phyloP scores from a whole-genome alignment of 2,888 invertebrate genomes.

The Perdita meconis region DNA sequence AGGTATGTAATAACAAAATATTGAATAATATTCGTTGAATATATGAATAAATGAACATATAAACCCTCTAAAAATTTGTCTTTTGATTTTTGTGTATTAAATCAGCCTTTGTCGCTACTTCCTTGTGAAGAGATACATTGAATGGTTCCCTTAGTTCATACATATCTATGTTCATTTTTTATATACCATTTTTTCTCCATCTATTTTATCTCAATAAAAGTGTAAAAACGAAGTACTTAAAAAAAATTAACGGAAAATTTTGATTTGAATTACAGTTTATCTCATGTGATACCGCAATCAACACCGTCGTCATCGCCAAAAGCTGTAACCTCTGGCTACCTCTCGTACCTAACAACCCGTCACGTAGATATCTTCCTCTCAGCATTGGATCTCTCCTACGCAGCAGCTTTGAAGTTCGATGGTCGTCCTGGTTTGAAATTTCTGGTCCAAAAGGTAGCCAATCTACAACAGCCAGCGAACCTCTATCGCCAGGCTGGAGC shows the following conservation, averaged over 20 bases:
- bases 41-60: too few relatives aligned
- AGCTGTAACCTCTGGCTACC: conserved; percentile 73
- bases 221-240: too few relatives aligned
- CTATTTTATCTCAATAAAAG: too few relatives aligned
- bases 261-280: conserved; percentile 77
- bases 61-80: too few relatives aligned
- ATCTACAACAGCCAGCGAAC: conserved; percentile 93
- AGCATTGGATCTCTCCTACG: conserved; percentile 92
- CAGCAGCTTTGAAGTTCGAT: conserved; percentile 94
- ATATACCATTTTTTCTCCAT: too few relatives aligned
- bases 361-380: conserved; percentile 90
- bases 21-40: too few relatives aligned
- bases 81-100: too few relatives aligned
- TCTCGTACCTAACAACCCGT: conserved; percentile 85
- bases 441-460: conserved; percentile 96
- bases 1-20: conserved; percentile 84
- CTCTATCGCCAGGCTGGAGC: conserved; percentile 97
- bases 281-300: conserved; percentile 83
- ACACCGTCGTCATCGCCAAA: conserved; percentile 69
- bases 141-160: too few relatives aligned
- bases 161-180: too few relatives aligned
- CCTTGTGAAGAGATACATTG: too few relatives aligned
- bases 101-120: too few relatives aligned
- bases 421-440: conserved; percentile 96
- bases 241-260: too few relatives aligned